Conservation (phyloP, 2,888 invertebrate species). For the Drosophila infuscata region DNA sequence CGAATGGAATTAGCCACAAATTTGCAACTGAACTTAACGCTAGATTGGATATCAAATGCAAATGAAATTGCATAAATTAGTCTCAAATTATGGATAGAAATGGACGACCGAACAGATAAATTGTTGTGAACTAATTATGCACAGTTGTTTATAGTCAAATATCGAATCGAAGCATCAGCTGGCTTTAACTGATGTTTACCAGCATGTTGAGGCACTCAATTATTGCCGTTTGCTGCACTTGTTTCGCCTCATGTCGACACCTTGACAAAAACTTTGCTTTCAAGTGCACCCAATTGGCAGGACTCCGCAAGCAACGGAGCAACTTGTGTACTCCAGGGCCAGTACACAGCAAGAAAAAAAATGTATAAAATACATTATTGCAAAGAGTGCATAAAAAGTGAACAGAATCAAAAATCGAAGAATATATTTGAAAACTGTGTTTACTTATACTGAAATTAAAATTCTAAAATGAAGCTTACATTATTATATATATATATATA, state of each 20-base stretch:
- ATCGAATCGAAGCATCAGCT: background rate
- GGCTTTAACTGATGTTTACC: background rate
- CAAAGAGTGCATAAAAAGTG: background rate
- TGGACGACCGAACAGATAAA: background rate
- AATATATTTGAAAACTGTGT: background rate
- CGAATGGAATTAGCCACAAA: constrained; percentile 8
- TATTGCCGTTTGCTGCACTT: constrained; percentile 27
- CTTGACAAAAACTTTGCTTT: constrained; percentile 60
- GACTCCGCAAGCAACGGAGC: constrained; percentile 5
- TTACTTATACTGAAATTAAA: background rate
- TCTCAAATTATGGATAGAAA: constrained; percentile 2
- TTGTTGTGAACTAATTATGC: constrained; percentile 11
- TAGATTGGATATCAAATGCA: constrained; percentile 46
- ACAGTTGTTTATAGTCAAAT: background rate
- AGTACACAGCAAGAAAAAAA: constrained; percentile 2
- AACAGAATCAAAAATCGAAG: background rate
- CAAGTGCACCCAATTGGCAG: constrained; percentile 55
- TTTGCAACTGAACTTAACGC: constrained; percentile 23
- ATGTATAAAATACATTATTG: background rate
- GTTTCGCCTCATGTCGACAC: constrained; percentile 56
- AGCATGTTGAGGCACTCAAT: constrained; percentile 23
- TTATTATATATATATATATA: too few species aligned
- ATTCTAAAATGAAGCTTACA: background rate
- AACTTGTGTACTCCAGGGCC: constrained; percentile 17
- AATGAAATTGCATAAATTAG: constrained; percentile 52